phyloP scores from a whole-genome alignment of 1,140 invertebrate species.

The Atta colombica region DNA sequence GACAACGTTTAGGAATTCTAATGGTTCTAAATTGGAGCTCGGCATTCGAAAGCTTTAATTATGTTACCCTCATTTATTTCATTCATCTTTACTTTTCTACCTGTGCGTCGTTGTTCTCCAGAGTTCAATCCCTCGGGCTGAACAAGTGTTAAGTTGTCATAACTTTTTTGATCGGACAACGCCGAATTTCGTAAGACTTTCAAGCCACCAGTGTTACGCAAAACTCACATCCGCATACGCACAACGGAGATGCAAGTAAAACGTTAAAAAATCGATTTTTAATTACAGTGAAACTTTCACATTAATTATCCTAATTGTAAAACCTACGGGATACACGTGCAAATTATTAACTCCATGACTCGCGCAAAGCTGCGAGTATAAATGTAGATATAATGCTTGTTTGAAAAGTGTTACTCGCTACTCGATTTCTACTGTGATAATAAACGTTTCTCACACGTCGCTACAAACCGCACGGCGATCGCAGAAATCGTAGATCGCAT shows the following conservation, averaged over 20 bases:
- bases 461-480: conserved; percentile 8
- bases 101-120: conserved; percentile 17
- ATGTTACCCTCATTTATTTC: conserved; percentile 79
- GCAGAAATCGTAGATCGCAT: not conserved
- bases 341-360: not conserved
- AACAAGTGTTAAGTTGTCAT: conserved; percentile 42
- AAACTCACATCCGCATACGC: not conserved
- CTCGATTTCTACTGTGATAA: conserved; percentile 13
- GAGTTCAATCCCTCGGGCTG: conserved; percentile 36
- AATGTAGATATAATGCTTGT: conserved; percentile 9
- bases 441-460: not conserved
- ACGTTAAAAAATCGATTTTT: not conserved
- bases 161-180: conserved; percentile 29
- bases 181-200: conserved; percentile 39
- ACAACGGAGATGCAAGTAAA: not conserved
- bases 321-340: not conserved
- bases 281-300: not conserved
- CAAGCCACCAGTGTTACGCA: conserved; percentile 28
- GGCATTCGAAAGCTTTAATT: conserved; percentile 77
- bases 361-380: not conserved
- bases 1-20: conserved; percentile 78
- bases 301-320: not conserved
- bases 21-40: conserved; percentile 74
- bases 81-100: conserved; percentile 67
- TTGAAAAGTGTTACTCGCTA: conserved; percentile 5